phyloP scores from a whole-genome alignment of 2,113 vertebrate genomes.

The Oceanites oceanicus region DNA sequence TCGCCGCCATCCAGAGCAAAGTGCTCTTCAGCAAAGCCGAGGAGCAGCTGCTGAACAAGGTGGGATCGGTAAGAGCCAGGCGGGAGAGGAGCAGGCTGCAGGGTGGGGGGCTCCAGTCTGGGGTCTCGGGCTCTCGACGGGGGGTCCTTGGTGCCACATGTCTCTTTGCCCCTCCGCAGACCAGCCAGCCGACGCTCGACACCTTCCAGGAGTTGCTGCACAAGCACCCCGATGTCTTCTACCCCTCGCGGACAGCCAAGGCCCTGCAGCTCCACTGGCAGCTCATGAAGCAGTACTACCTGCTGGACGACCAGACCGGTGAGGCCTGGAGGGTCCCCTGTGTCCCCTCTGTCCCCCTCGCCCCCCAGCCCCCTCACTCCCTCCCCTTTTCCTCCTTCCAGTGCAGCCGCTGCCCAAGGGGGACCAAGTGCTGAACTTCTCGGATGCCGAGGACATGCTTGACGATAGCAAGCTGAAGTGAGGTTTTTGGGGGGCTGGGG shows the following conservation, averaged over 20 bases:
- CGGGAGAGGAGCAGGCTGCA: rapidly evolving
- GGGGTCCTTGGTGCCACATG: not conserved
- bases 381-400: conserved; percentile 57
- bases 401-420: conserved; percentile 95
- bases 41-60: conserved; percentile 87
- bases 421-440: conserved; percentile 95
- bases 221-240: conserved; percentile 89
- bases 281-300: conserved; percentile 95
- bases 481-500: not conserved
- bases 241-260: conserved; percentile 89
- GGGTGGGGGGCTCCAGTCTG: not conserved
- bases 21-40: conserved; percentile 93
- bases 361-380: not conserved
- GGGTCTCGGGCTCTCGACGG: rapidly evolving
- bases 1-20: conserved; percentile 94
- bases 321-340: not conserved
- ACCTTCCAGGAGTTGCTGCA: conserved; percentile 91
- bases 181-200: conserved; percentile 92
- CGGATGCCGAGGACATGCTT: conserved; percentile 92
- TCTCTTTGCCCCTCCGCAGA: conserved; percentile 59
- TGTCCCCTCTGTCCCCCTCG: too few species aligned
- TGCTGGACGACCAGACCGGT: conserved; percentile 96
- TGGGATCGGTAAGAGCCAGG: conserved; percentile 84
- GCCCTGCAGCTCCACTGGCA: conserved; percentile 95
- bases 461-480: conserved; percentile 94